phyloP scores from a whole-genome alignment of 2,113 vertebrate species.

The Coryphaenoides rupestris region DNA sequence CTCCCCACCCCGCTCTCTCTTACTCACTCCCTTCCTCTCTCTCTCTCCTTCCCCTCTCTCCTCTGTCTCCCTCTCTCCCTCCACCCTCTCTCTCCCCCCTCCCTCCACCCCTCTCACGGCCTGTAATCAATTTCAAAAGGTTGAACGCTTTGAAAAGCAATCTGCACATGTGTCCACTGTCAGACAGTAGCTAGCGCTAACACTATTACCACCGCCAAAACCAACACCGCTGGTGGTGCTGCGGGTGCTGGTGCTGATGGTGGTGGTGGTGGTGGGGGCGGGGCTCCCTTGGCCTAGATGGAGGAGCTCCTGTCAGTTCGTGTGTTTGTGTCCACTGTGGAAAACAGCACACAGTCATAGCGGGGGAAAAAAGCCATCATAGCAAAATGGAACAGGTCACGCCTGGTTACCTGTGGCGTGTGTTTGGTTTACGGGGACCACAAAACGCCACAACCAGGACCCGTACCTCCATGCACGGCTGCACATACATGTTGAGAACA shows the following conservation, averaged over 20 bases:
- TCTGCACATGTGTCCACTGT: constrained; percentile 51
- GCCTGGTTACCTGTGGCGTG: constrained; percentile 23
- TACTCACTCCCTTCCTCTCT: no score
- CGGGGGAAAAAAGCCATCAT: not conserved
- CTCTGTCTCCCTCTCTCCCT: not conserved
- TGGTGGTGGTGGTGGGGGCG: constrained; percentile 47
- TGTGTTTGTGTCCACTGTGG: no score
- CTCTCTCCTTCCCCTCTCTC: not conserved
- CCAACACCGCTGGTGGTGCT: no score
- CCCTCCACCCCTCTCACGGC: constrained; percentile 29
- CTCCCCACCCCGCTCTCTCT: no score
- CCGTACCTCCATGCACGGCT: no score
- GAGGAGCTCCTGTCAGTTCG: constrained; percentile 57
- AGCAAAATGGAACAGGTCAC: constrained; percentile 16
- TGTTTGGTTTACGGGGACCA: no score
- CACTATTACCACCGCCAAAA: no score
- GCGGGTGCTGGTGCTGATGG: no score
- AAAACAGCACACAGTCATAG: no score
- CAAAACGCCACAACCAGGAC: no score
- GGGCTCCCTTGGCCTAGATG: constrained; percentile 56
- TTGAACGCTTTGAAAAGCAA: constrained; percentile 59
- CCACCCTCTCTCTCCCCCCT: not conserved
- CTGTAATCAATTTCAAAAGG: constrained; percentile 63
- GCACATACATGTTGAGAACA: no score
- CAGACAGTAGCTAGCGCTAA: constrained; percentile 6